Base-by-base conservation (phyloP, 2,797 vertebrate species). In the Sphaeramia orbicularis region DNA sequence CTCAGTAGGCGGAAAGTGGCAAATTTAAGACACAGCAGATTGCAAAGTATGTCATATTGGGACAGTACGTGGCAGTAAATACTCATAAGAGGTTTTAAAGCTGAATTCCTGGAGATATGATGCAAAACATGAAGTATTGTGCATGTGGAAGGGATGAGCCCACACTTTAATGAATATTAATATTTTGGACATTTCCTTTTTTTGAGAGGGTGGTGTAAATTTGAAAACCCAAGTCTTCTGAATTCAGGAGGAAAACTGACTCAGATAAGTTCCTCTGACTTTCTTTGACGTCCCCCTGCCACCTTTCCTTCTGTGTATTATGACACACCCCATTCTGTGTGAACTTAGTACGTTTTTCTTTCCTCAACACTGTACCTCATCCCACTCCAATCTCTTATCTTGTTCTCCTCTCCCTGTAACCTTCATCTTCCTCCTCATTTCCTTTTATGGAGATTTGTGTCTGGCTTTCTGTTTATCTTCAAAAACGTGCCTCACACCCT, bases 1-100 rank as follows among this genome's bases (percentile, higher is more conserved):
- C 59, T 74, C 65, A 60, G 78, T 76, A 48, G 83, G 80, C 7
- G 43, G 72, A 60, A 71, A 53, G 68, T 56, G 65, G 54, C 67
- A 66, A 66, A 54, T 62, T 41, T 55, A 52, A 66, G 56, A 37
- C 49, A 45, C 16, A 55, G 19, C 43, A 30, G 58, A 70, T 37
- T 54, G 70, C 60, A 27, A 48, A 59, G 53, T 40, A 51, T 74
- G 65, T 57, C 8, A 71, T 76, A 41, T 67, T 62, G 61, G 18
- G 43, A 43, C 57, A 71, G 44, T 30, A 30, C 19, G 13, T 38
- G 16, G 24, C 19, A 7, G 37, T 53, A 36, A 52, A 61, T 51
- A 9, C 1, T 63, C 12, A 40, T 11, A 15, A 43, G 18, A 40
- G 15, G n/a, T 6, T 73, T 50, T 41, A 18, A 48, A 59, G 40